Conservation (phyloP, 2,797 vertebrate species). For the Heterohyrax brucei region DNA sequence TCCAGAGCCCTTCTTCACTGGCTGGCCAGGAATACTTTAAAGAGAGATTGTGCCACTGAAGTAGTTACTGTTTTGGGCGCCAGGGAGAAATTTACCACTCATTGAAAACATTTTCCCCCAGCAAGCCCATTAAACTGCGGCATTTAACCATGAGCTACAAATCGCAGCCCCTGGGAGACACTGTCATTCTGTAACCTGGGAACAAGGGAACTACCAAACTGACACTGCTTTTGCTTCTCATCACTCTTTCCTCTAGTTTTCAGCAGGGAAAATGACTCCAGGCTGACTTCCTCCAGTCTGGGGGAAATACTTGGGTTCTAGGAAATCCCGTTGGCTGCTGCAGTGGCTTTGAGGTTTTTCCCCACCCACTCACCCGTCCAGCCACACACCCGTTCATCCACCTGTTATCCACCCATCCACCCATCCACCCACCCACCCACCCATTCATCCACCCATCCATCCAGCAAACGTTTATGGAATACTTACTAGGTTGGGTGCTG, state of each 20-base stretch:
- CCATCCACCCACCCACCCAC: neutral
- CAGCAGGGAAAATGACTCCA: neutral
- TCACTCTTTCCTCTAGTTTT: neutral
- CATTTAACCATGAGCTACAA: conserved; percentile 75
- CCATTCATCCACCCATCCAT: neutral
- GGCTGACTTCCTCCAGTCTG: neutral
- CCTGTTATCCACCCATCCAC: neutral
- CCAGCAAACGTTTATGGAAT: fast-evolving
- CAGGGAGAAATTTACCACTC: conserved; percentile 66
- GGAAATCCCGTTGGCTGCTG: neutral
- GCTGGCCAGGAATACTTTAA: neutral
- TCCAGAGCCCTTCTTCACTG: neutral
- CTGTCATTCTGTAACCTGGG: conserved; percentile 16
- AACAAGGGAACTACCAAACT: neutral
- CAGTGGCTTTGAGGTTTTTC: neutral
- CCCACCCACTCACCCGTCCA: no score
- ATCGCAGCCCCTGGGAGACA: conserved; percentile 50
- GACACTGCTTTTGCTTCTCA: neutral
- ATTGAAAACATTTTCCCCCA: conserved; percentile 67
- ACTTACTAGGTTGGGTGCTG: neutral
- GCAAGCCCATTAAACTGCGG: conserved; percentile 71
- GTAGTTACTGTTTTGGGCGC: conserved; percentile 24
- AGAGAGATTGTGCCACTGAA: conserved; percentile 52
- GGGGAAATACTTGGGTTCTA: neutral
- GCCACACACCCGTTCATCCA: neutral